Conservation (phyloP, 1,140 invertebrate species). For the Yoshiicerus persimilis region DNA sequence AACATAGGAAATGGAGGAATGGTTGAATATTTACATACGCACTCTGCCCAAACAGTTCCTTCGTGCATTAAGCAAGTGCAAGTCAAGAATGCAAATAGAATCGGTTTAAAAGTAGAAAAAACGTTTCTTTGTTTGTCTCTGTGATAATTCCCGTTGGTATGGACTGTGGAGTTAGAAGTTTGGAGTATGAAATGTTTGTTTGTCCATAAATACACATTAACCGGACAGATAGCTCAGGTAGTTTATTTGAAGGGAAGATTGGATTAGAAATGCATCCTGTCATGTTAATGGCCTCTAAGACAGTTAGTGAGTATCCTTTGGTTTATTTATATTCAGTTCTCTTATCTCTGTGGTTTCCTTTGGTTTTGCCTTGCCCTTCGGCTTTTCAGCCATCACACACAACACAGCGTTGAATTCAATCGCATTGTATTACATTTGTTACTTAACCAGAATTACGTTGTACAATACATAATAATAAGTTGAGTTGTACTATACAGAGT, state of each 20-base stretch:
- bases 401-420: background rate
- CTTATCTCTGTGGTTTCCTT: background rate
- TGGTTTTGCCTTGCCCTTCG: background rate
- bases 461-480: background rate
- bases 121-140: background rate
- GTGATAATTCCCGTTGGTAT: background rate
- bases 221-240: slow-evolving; percentile 11
- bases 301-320: slow-evolving; percentile 8
- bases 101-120: background rate
- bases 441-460: background rate
- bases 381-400: background rate
- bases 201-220: slow-evolving; percentile 10
- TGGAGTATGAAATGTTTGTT: background rate
- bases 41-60: no score
- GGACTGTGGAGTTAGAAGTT: background rate
- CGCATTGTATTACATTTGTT: background rate
- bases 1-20: background rate
- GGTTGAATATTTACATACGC: background rate
- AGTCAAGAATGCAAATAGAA: slow-evolving; percentile 6
- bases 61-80: background rate
- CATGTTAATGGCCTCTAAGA: slow-evolving; percentile 9
- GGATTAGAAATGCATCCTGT: slow-evolving; percentile 22
- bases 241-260: slow-evolving; percentile 22
- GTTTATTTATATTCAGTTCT: slow-evolving; percentile 12
- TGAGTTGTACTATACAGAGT: background rate